A percentile compares a stretch with the other conserved stretches of the same genome.
phyloP scores from a whole-genome alignment of 2,797 vertebrate species.

The Eulemur coronatus region DNA sequence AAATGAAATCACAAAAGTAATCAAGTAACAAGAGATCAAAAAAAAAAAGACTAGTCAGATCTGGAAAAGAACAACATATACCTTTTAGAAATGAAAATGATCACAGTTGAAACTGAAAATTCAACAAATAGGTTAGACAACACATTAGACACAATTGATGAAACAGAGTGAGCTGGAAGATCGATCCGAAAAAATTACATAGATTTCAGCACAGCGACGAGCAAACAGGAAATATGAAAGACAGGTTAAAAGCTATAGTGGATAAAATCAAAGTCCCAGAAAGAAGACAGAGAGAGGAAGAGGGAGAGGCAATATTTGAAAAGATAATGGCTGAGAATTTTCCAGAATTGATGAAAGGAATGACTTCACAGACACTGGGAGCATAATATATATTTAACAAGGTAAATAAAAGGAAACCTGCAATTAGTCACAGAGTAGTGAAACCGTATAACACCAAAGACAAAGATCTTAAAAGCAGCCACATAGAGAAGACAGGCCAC shows the following conservation, averaged over 20 bases:
- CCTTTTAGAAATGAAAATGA: not conserved
- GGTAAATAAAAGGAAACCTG: not conserved
- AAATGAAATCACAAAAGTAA: not conserved
- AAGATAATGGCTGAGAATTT: not conserved
- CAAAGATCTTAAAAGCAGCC: conserved; percentile 30
- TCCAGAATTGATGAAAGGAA: conserved; percentile 40
- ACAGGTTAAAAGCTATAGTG: not conserved
- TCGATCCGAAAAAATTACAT: not conserved
- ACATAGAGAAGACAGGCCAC: not conserved
- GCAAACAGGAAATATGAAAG: not conserved
- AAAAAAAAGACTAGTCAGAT: not conserved
- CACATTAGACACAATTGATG: not conserved
- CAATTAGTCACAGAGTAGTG: not conserved
- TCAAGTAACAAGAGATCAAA: not conserved
- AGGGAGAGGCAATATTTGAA: not conserved
- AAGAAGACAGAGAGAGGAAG: not conserved
- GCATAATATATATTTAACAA: not conserved
- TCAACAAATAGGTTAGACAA: not conserved
- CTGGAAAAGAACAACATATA: not conserved
- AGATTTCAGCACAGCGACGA: not conserved
- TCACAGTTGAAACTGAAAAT: not conserved
- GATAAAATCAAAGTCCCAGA: not conserved
- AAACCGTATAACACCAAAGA: not conserved
- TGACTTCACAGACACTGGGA: not conserved
- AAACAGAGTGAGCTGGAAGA: not conserved